Evolutionary conservation across 2,888 invertebrate species (phyloP), one percentile per base, ranked within the genome.

Genomic region (Drosophila macrospina): DNA sequence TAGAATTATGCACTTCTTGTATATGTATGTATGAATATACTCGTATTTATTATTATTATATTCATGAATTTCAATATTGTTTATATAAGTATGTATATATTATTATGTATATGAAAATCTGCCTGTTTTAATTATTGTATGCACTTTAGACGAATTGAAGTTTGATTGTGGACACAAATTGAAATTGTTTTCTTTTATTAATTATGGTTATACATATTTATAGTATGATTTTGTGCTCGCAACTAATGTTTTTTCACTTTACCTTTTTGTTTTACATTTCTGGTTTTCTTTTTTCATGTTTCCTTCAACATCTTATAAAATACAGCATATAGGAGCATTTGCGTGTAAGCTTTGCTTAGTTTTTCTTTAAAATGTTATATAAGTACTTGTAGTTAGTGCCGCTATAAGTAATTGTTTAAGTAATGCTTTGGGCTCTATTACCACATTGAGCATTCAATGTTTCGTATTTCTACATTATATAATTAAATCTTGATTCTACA

Each of bases 71-170:
- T 13, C 13, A 24, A 44, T 52, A 41, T 71, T 28, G 10, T 34
- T 50, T 50, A 42, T n/a, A n/a, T 51, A 16, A 15, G n/a, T 51
- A 44, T 65, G n/a, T 55, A 63, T 57, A 50, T 42, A 56, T 57
- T 28, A 39, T n/a, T 34, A 66, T 67, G 59, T 75, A 75, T 75
- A 74, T 70, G 74, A 64, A 75, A 55, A 75, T 74, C 57, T 59
- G 76, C 11, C 48, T 50, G 37, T 47, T 48, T 65, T 61, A 69
- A 65, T 80, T 83, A 83, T 88, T 88, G 78, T 86, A 68, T 83
- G 67, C 59, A 39, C 66, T 67, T 83, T 76, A 80, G 82, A 86
- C 82, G 82, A 83, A 83, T 83, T 84, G 78, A 86, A 84, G 85
- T 84, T 82, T 84, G 85, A 78, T 81, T 75, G 77, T 83, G 86